phyloP scores from a whole-genome alignment of 2,888 invertebrate species.

The Pocota personata region DNA sequence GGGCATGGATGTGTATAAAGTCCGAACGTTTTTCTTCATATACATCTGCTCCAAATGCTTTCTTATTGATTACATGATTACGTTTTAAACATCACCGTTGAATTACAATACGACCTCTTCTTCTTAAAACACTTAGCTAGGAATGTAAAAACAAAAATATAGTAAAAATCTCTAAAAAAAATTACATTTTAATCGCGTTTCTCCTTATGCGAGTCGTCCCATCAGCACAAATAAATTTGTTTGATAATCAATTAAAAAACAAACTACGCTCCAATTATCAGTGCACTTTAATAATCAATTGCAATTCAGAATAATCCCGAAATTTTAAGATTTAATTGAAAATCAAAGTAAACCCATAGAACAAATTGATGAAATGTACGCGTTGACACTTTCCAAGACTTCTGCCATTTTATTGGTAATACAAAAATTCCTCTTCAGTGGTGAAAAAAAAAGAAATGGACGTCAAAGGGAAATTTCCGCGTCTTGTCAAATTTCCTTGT shows the following conservation, averaged over 20 bases:
- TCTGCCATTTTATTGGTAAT: constrained; percentile 63
- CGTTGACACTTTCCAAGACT: constrained; percentile 66
- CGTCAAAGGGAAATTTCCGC: constrained; percentile 47
- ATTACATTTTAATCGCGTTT: constrained; percentile 35
- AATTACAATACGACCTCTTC: background rate
- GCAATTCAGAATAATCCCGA: constrained; percentile 30
- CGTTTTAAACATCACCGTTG: background rate
- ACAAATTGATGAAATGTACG: constrained; percentile 43
- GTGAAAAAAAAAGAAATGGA: constrained; percentile 45
- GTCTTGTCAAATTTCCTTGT: constrained; percentile 44
- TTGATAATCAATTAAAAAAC: background rate
- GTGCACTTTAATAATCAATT: background rate
- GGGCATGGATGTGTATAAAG: constrained; percentile 10
- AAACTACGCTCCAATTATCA: background rate
- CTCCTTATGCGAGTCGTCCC: constrained; percentile 3
- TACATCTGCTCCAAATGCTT: background rate
- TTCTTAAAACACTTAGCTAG: background rate
- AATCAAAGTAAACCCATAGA: constrained; percentile 24
- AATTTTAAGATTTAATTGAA: constrained; percentile 12
- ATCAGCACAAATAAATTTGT: constrained; percentile 6
- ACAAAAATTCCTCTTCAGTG: constrained; percentile 24
- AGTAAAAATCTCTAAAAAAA: constrained; percentile 18
- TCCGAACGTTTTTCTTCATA: background rate
- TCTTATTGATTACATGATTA: background rate
- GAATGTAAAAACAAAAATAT: constrained; percentile 6